Conservation (phyloP, 2,888 invertebrate species). For the Euspilapteryx auroguttella region DNA sequence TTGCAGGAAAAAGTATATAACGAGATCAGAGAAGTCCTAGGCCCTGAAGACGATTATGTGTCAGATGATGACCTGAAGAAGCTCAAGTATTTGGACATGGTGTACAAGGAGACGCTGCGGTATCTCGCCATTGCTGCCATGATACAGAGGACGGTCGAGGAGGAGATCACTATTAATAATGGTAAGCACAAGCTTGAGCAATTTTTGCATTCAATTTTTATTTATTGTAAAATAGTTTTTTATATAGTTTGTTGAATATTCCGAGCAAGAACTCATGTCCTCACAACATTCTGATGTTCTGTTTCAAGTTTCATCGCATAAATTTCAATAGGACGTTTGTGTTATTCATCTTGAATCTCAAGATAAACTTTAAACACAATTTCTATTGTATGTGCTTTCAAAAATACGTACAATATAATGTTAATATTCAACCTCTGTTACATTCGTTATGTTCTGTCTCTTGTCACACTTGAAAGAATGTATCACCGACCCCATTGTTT, state of each 20-base stretch:
- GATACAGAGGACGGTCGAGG: constrained; percentile 34
- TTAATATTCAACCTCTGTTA: too few relatives aligned
- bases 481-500: too few relatives aligned
- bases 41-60: constrained; percentile 14
- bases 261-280: too few relatives aligned
- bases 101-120: constrained; percentile 32
- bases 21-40: constrained; percentile 27
- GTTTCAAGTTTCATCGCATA: too few relatives aligned
- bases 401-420: too few relatives aligned
- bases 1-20: constrained; percentile 30
- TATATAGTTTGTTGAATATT: background rate
- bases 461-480: too few relatives aligned
- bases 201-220: background rate
- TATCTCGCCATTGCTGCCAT: constrained; percentile 33
- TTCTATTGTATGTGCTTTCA: too few relatives aligned
- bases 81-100: constrained; percentile 28
- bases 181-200: constrained; percentile 22
- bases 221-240: background rate
- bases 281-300: too few relatives aligned
- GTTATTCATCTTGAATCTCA: too few relatives aligned
- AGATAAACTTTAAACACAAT: too few relatives aligned
- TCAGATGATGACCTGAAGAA: constrained; percentile 23
- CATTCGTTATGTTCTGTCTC: too few relatives aligned
- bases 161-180: constrained; percentile 29
- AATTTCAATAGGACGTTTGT: too few relatives aligned